Base-by-base conservation (phyloP, 2,113 vertebrate genomes). In the Prietella phreatophila region DNA sequence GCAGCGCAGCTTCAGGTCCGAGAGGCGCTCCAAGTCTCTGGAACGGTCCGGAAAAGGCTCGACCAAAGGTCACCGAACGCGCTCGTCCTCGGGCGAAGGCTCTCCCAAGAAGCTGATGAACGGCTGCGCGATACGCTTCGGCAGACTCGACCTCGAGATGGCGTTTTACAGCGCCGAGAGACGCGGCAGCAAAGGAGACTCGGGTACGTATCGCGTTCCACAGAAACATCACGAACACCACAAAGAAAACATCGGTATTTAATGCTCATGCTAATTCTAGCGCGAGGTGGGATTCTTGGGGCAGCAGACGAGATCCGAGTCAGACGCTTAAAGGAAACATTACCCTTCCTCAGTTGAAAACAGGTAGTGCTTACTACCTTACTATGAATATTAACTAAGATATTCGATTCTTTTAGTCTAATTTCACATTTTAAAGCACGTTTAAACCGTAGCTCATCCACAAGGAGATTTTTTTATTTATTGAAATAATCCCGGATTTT, bases 21-120 rank as follows among this genome's bases (percentile, higher is more conserved):
- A 95, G 20, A 92, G 95, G 85, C 95, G 95, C 17, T 96, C 96
- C 85, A 95, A 93, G 76, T 97, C 96, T 50, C 93, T 95, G 85
- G 95, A 97, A 82, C 94, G 95, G 91, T 93, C 93, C 67, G 93
- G 91, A 89, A 96, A 95, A 86, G 89, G 89, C 8, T 90, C 89
- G 0, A 91, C 90, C 2, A 95, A 95, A 92, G 94, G 93, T 79
- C 94, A 94, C 88, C 89, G 95, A 53, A 92, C 92, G 20, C 91
- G 93, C 30, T 94, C 92, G 0, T 93, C 95, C 1, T 96, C 95
- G 2, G 94, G 95, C 27, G 94, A 80, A 69, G 82, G 91, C 53
- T 94, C 94, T 19, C 92, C 94, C 0, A 94, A 93, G 89, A 96
- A 95, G 78, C 90, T 93, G 71, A 92, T 95, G 82, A 96, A 96